Evolutionary conservation across 2,113 vertebrate species (phyloP), one percentile per base, ranked within the genome.

Genomic region (Tragelaphus scriptus): DNA sequence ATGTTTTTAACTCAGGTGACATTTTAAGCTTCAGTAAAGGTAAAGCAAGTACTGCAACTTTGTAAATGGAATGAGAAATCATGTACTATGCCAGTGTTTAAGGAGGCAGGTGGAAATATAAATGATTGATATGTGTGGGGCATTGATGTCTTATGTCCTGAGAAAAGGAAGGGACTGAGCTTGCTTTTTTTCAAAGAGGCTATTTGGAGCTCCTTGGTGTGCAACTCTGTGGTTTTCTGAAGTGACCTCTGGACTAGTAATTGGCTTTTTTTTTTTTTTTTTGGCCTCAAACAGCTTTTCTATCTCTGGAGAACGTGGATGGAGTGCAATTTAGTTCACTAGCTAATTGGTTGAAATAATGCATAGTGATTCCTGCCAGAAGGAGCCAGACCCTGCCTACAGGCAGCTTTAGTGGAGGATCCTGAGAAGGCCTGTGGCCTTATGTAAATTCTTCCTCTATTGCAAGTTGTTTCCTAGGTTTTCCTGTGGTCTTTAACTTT

Each of bases 1-100:
- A 75, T 95, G 86, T 28, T 98, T 98, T 94, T 96, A 96, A 92
- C 97, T 94, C 56, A 89, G 71, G 36, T 94, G 96, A 95, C 95
- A 93, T 96, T 98, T 36, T 92, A 63, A 97, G 32, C 82, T 79
- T 92, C 92, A 56, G 1, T 23, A 71, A 94, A 93, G 93, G 86
- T 81, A 85, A 90, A 79, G 40, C 71, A 44, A 47, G 10, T 68
- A 75, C 9, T 51, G 32, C 44, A 15, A 2, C 47, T 58, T 82
- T 55, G 21, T 65, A 47, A 68, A 55, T 94, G 87, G 88, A 96
- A 90, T 49, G 23, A 36, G 19, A 95, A 28, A 75, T 88, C 77
- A 11, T 68, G 14, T 84, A 89, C 25, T 81, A 53, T 55, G 80
- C 30, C 80, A 55, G 2, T 47, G 82, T 47, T 51, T 26, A 16